Conservation (phyloP, 1,140 invertebrate genomes). For the Drosophila tsacasi region DNA sequence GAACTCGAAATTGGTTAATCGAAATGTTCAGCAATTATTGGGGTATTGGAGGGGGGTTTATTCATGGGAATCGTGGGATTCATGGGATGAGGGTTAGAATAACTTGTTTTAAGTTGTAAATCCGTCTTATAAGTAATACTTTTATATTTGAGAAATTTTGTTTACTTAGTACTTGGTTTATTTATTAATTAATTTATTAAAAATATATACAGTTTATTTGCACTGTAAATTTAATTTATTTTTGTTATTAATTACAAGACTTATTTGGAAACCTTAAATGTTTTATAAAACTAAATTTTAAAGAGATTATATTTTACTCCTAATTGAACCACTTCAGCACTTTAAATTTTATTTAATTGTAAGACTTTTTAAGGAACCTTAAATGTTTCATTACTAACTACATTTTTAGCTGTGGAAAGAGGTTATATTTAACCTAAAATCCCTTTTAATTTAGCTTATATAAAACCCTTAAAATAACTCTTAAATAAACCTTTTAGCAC, state of each 20-base stretch:
- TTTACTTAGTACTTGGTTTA: not conserved
- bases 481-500: not conserved
- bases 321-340: too few species aligned
- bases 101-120: not conserved
- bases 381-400: not conserved
- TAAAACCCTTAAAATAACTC: not conserved
- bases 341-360: not conserved
- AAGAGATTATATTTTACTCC: not conserved
- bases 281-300: not conserved
- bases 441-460: not conserved
- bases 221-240: not conserved
- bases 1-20: constrained; percentile 2
- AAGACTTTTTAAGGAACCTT: too few species aligned
- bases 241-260: not conserved
- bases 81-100: not conserved
- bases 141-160: not conserved
- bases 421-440: not conserved
- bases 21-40: constrained; percentile 2
- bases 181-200: not conserved
- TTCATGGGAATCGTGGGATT: too few species aligned
- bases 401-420: not conserved
- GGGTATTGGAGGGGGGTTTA: not conserved
- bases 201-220: not conserved
- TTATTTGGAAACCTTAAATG: not conserved
- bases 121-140: too few species aligned